Base-by-base conservation (phyloP, 2,888 invertebrate genomes). In the Calameuta idolon region DNA sequence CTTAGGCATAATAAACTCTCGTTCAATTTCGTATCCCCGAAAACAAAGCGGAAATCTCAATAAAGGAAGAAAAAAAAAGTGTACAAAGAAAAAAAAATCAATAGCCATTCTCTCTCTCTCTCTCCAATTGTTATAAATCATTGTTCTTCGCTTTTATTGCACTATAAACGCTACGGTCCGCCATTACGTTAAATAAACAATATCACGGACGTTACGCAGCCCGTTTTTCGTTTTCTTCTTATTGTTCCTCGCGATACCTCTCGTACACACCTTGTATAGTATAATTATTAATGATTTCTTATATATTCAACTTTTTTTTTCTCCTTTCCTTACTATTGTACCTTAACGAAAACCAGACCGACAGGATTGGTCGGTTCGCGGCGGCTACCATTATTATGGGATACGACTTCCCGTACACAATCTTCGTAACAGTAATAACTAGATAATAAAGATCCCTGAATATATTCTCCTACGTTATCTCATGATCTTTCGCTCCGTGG, bases 381-480 rank as follows among this genome's bases (percentile, higher is more conserved):
- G 23, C 55, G 55, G 23, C 55, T 23, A 55, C 55, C 55, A 55
- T 37, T 15, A 37, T 55, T 23, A 23, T 23, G 55, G 55, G 9
- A 69, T 34, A 11, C 31, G 69, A 37, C 35, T 71, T 80, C 76
- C 78, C 80, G 82, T 79, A 77, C 77, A 79, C 78, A 79, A 79
- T 80, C 76, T 79, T 82, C 76, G 73, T 80, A 79, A 82, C 80
- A 79, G 75, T 82, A 83, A 84, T 88, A 90, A 89, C 87, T 89
- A 90, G 83, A 87, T 86, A 89, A 89, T 90, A 90, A 90, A 89
- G 88, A 90, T 91, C 90, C 90, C 90, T 91, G 91, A 91, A 91
- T 89, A 87, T 82, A 82, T 78, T 83, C 81, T 82, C 77, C 80
- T 82, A 81, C 83, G 82, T 84, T 82, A 76, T 80, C 68, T 83